Conservation (phyloP, 2,888 invertebrate genomes). For the Craniophora ligustri region DNA sequence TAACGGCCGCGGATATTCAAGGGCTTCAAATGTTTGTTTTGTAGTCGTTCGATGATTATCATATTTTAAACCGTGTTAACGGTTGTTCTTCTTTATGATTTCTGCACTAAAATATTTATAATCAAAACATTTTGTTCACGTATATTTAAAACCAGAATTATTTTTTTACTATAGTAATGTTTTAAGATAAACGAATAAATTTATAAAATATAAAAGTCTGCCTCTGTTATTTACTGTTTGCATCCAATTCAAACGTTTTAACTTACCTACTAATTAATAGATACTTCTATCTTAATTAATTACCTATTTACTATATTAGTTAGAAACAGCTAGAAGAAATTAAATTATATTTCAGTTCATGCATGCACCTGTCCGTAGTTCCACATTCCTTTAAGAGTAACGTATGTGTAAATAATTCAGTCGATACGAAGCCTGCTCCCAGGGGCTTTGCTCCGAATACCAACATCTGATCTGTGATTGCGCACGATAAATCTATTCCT, state of each 20-base stretch:
- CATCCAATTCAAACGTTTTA: no score
- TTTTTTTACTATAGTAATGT: no score
- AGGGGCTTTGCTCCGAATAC: conserved; percentile 80
- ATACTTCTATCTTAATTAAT: no score
- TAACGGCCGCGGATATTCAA: conserved; percentile 56
- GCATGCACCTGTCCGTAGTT: conserved; percentile 56
- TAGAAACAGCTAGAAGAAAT: conserved; percentile 47
- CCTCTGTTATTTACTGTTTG: no score
- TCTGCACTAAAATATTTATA: no score
- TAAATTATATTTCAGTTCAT: conserved; percentile 62
- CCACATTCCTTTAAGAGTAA: conserved; percentile 60
- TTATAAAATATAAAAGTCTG: no score
- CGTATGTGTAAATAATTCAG: conserved; percentile 85
- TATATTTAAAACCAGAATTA: no score
- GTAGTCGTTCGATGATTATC: conserved; percentile 45
- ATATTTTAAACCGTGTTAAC: conserved; percentile 32
- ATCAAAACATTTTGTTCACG: no score
- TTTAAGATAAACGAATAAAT: no score
- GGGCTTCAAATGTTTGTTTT: conserved; percentile 50
- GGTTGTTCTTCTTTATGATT: no score
- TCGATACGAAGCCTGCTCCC: conserved; percentile 76
- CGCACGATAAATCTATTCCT: conserved; percentile 79
- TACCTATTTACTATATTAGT: no score
- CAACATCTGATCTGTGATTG: conserved; percentile 86
- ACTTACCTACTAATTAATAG: no score